Evolutionary conservation across 2,888 invertebrate genomes (phyloP), one percentile per base, ranked within the genome.

Genomic region (Sthenelais limicola): DNA sequence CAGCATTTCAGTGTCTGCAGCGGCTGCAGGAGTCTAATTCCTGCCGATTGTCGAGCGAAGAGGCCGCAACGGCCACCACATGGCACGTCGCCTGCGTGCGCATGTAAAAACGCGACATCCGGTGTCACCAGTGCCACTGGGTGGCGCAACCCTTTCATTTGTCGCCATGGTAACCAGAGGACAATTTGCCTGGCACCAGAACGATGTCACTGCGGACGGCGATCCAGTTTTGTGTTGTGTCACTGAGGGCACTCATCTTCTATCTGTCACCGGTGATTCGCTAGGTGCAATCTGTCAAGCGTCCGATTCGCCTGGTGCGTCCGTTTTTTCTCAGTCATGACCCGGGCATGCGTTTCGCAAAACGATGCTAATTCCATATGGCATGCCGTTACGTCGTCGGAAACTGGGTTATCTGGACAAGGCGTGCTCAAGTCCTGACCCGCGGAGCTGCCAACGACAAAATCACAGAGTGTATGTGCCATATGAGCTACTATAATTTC

Each of bases 111-210:
- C 35, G 5, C 62, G 35, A 62, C 62, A 24, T 62, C 62, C 62
- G 62, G 62, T 62, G 62, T 62, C 62, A 62, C 38, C 26, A n/a
- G 38, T 35, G 62, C 62, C 62, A 62, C 38, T 38, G 43, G 62
- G 62, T 62, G 62, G 51, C 68, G 68, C 49, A 33, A 49, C 51
- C 68, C 68, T 68, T 51, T 68, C 68, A 68, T 49, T 68, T 51
- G 68, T 68, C 33, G 30, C 52, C 68, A 68, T 49, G 68, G 51
- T 35, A 68, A 68, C 62, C 68, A 24, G 7, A 15, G 47, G 12
- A 18, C 56, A 56, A 56, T 56, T 32, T 56, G 24, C 56, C 32
- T 56, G 33, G 56, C 15, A 30, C 30, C 33, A 32, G 56, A 18
- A 18, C 32, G n/a, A 21, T 56, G 56, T 56, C 62, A 62, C 5